phyloP scores from a whole-genome alignment of 2,797 vertebrate species.

The Lagodon rhomboides region DNA sequence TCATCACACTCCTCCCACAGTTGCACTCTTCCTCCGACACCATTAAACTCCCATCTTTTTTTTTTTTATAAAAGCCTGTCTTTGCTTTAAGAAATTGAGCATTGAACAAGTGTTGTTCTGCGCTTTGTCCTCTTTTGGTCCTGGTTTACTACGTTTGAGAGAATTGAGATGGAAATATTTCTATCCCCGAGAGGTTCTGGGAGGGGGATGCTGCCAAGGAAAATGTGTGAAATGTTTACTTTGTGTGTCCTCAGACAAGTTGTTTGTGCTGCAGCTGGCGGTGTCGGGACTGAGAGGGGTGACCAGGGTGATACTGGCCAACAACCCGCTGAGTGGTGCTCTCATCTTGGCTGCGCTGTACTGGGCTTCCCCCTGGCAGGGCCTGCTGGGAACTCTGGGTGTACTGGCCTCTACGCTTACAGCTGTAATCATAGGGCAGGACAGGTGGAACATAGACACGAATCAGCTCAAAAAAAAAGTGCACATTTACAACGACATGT shows the following conservation, averaged over 20 bases:
- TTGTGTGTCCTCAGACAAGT: constrained; percentile 72
- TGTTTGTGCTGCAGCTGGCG: constrained; percentile 77
- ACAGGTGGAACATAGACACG: constrained; percentile 64
- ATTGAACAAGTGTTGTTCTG: neutral
- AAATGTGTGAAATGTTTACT: constrained; percentile 4
- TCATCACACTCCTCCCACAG: constrained; percentile 31
- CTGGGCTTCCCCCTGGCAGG: constrained; percentile 83
- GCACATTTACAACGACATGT: neutral
- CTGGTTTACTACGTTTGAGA: neutral
- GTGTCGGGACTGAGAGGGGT: constrained; percentile 83
- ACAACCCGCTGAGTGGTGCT: constrained; percentile 84
- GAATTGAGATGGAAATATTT: neutral
- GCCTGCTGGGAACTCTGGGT: constrained; percentile 81
- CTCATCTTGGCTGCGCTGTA: constrained; percentile 79
- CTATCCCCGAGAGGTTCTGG: no score
- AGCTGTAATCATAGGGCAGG: constrained; percentile 79
- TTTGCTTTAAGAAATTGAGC: neutral
- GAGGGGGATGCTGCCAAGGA: neutral
- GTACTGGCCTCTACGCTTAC: constrained; percentile 81
- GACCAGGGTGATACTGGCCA: constrained; percentile 81
- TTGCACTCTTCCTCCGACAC: constrained; percentile 8
- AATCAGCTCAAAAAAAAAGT: neutral
- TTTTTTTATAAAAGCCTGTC: neutral
- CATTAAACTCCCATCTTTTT: constrained; percentile 28
- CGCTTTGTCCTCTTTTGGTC: neutral